These are phyloP conservation scores for Silurus meridionalis DNA, from an alignment of 2,113 vertebrate genomes.

Conservation along the genomic window DNA sequence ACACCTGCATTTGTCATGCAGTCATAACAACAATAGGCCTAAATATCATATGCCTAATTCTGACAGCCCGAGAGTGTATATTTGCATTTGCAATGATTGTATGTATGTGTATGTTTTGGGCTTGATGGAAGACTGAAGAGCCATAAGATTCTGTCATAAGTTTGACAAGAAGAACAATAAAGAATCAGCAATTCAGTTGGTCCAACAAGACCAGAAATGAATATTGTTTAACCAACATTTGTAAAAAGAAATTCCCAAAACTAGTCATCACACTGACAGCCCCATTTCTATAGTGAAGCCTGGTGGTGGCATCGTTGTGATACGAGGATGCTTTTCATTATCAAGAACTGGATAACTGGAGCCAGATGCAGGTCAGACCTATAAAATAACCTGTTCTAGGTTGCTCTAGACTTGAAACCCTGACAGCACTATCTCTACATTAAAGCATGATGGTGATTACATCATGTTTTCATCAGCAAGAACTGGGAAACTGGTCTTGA, in stretches of 20 bases:
- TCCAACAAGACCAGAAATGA: not conserved
- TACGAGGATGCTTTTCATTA: not conserved
- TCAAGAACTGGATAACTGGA: not conserved
- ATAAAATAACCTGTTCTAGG: too few species aligned
- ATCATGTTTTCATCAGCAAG: not conserved
- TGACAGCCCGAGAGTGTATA: not conserved
- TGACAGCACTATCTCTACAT: too few species aligned
- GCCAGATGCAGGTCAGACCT: not conserved
- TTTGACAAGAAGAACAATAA: not conserved
- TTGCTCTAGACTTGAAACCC: too few species aligned
- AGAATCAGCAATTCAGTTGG: not conserved
- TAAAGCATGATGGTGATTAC: too few species aligned
- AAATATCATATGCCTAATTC: not conserved
- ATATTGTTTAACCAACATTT: not conserved
- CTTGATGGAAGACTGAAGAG: not conserved
- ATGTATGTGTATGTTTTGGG: not conserved
- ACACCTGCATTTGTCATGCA: conserved; percentile 15
- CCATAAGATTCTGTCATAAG: not conserved
- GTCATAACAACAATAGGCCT: not conserved
- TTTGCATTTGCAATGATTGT: not conserved
- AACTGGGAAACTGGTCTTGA: not conserved
- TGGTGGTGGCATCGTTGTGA: not conserved
- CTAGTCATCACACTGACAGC: not conserved
- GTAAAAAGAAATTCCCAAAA: not conserved
- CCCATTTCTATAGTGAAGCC: not conserved